phyloP scores from a whole-genome alignment of 1,140 invertebrate species.

The Forficula auricularia region DNA sequence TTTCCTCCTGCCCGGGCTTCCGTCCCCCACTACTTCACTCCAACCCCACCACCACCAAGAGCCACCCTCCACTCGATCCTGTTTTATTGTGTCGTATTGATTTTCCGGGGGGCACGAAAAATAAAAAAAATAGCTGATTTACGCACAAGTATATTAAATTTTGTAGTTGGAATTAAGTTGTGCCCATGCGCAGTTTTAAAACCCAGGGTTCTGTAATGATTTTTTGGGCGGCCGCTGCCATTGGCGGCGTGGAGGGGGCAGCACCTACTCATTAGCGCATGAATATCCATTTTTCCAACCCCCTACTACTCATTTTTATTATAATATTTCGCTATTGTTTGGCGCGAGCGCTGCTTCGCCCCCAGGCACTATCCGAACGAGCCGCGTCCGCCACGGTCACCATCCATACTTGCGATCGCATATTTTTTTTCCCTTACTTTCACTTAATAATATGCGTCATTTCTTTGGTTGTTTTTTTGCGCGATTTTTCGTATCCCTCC shows the following conservation, averaged over 20 bases:
- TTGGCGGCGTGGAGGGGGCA: slow-evolving; percentile 17
- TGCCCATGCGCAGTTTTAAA: slow-evolving; percentile 30
- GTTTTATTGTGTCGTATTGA: slow-evolving; percentile 9
- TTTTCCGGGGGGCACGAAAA: slow-evolving; percentile 3
- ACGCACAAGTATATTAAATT: slow-evolving; percentile 28
- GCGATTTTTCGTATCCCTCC: too few species aligned
- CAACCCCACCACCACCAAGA: slow-evolving; percentile 7
- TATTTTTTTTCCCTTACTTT: background rate
- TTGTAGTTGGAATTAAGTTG: slow-evolving; percentile 33
- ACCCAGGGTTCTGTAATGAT: slow-evolving; percentile 33
- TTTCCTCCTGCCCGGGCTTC: too few species aligned
- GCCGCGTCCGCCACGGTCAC: background rate
- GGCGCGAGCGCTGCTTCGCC: slow-evolving; percentile 17
- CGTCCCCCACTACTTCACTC: too few species aligned
- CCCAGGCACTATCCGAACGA: background rate
- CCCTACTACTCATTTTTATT: slow-evolving; percentile 5
- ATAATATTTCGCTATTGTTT: slow-evolving; percentile 6
- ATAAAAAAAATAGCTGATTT: slow-evolving; percentile 8
- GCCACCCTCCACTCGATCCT: slow-evolving; percentile 14
- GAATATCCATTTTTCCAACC: slow-evolving; percentile 9
- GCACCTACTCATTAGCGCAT: slow-evolving; percentile 17
- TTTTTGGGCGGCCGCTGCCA: slow-evolving; percentile 27
- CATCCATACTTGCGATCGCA: background rate
- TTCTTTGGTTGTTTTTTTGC: too few species aligned
- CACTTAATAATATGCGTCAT: background rate